Evolutionary conservation across 2,888 invertebrate genomes (phyloP), one percentile per base, ranked within the genome.

Genomic region (Caradrina clavipalpis): DNA sequence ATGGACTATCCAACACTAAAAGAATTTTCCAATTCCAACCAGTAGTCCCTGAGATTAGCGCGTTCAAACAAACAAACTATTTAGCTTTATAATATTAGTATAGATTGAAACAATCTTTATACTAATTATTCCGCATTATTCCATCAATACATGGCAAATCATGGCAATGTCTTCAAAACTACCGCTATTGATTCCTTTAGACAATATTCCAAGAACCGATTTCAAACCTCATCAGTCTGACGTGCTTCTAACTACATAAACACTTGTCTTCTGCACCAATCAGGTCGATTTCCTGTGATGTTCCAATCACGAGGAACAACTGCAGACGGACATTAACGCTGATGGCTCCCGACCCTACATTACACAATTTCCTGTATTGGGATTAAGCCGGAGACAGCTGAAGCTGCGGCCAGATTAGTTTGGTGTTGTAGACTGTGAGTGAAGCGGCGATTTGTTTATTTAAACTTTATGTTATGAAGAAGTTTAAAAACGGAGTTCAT

Each of bases 301-400:
- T 67, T 61, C 61, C 63, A 63, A 75, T 78, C 71, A 56, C 26
- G 60, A 47, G 26, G n/a, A 47, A 73, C 55, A 70, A 51, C 56
- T 66, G 31, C 54, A 58, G 56, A 70, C 61, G 39, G 49, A 62
- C 61, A 71, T 65, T 53, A 71, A 58, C 45, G 49, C 10, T 57
- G 53, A 55, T 60, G 61, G 19, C 60, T 47, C 49, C 65, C 55
- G 58, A 55, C 60, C 19, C 76, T 70, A 60, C 70, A 31, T 74
- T 78, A 73, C 66, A 62, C 62, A 63, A 78, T 78, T 70, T 70
- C 69, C 69, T 77, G 65, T 59, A 69, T 63, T 39, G 35, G 49
- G 56, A 60, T 53, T 50, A 76, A 31, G 31, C 22, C 60, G 60
- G 59, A 57, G 68, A 64, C 59, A 62, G 72, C 58, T 67, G 53